Conservation (phyloP, 2,797 vertebrate genomes). For the Pipistrellus nathusii region DNA sequence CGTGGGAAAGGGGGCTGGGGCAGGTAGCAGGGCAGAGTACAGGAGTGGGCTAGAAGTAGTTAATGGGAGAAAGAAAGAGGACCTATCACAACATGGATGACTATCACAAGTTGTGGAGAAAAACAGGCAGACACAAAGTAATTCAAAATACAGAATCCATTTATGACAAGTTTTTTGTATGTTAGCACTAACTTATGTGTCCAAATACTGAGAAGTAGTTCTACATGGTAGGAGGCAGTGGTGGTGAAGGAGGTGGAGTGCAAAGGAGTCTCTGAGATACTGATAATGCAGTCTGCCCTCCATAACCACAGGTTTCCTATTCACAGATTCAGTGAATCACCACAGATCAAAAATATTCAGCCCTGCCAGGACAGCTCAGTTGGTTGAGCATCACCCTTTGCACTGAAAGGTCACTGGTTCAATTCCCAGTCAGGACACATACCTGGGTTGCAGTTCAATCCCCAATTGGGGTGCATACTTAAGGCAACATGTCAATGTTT, state of each 20-base stretch:
- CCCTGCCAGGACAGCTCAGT: too few relatives aligned
- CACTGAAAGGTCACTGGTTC: too few relatives aligned
- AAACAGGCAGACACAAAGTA: neutral
- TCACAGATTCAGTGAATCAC: neutral
- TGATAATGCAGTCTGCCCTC: neutral
- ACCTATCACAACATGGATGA: neutral
- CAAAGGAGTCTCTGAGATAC: neutral
- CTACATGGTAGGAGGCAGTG: neutral
- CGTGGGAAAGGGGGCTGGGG: too few relatives aligned
- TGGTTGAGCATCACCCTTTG: too few relatives aligned
- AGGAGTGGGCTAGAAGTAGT: too few relatives aligned
- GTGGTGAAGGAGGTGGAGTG: too few relatives aligned
- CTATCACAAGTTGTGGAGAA: neutral
- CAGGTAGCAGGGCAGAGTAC: accelerated
- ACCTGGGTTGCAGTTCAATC: too few relatives aligned
- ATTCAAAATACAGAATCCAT: neutral
- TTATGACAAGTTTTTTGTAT: neutral
- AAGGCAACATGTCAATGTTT: too few relatives aligned
- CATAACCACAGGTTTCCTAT: neutral
- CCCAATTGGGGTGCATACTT: too few relatives aligned
- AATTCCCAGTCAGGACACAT: too few relatives aligned
- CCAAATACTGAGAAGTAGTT: neutral
- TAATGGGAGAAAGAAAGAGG: too few relatives aligned
- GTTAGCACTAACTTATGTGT: neutral
- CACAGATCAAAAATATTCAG: neutral